Percentiles rank a stretch among this genome's conserved stretches.
phyloP scores from a whole-genome alignment of 2,113 vertebrate genomes.

The Aegypius monachus region DNA sequence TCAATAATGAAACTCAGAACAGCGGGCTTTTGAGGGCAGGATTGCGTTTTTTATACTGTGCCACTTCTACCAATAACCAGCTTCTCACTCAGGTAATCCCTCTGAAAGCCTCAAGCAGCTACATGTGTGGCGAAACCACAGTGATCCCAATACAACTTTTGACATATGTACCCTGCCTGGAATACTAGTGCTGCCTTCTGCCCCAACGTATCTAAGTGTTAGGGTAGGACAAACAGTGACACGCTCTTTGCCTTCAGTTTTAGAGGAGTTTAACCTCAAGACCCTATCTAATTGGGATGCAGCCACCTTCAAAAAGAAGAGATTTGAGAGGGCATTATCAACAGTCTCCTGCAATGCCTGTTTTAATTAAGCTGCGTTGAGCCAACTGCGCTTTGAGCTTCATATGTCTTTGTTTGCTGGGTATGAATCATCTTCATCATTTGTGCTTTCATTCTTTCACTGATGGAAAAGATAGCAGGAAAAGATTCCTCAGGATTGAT shows the following conservation, averaged over 20 bases:
- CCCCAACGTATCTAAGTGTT: not conserved
- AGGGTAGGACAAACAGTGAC: not conserved
- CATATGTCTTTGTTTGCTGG: not conserved
- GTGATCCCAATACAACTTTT: not conserved
- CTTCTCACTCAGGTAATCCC: not conserved
- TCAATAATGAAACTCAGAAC: not conserved
- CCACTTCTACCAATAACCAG: not conserved
- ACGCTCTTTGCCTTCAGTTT: not conserved
- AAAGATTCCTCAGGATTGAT: slow-evolving; percentile 31
- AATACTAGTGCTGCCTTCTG: not conserved
- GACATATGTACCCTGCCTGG: not conserved
- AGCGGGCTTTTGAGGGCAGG: not conserved
- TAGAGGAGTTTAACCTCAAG: not conserved
- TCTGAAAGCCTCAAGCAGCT: not conserved
- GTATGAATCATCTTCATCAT: slow-evolving; percentile 28
- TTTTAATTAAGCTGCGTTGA: slow-evolving; percentile 47
- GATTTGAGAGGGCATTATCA: not conserved
- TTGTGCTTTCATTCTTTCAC: slow-evolving; percentile 2
- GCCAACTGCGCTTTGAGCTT: slow-evolving; percentile 7
- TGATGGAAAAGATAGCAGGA: slow-evolving; percentile 24
- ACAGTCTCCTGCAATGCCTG: not conserved
- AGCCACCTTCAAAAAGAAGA: not conserved
- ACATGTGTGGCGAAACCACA: not conserved
- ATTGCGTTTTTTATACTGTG: not conserved
- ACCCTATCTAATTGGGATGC: not conserved